phyloP scores from a whole-genome alignment of 2,888 invertebrate genomes.

The Temnothorax unifasciatus region DNA sequence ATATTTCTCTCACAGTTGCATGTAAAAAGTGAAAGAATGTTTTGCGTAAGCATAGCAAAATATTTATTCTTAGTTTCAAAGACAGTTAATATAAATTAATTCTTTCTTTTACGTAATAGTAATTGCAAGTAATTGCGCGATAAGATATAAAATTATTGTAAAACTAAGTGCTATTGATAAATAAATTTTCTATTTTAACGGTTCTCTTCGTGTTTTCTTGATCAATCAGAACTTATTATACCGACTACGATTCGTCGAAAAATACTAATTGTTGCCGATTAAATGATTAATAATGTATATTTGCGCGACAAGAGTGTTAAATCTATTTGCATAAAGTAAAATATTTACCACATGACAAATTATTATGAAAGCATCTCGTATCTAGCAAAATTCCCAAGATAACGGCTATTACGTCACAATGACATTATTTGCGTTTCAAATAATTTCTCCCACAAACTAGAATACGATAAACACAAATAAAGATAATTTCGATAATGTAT shows the following conservation, averaged over 20 bases:
- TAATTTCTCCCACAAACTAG: not conserved
- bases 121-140: not conserved
- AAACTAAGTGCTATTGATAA: not conserved
- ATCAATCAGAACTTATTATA: slow-evolving; percentile 11
- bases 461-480: not conserved
- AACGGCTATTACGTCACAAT: slow-evolving; percentile 46
- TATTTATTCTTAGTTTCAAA: not conserved
- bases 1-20: slow-evolving; percentile 2
- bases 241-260: not conserved
- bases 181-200: not conserved
- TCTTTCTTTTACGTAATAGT: not conserved
- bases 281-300: not conserved
- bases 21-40: not conserved
- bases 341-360: not conserved
- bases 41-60: not conserved
- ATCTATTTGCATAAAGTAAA: not conserved
- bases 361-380: not conserved
- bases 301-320: not conserved
- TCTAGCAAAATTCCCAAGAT: slow-evolving; percentile 10
- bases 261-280: not conserved
- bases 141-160: not conserved
- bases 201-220: not conserved
- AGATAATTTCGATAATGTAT: not conserved
- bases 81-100: not conserved
- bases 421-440: slow-evolving; percentile 36